phyloP scores from a whole-genome alignment of 2,113 vertebrate genomes.

The Spea multiplicata region DNA sequence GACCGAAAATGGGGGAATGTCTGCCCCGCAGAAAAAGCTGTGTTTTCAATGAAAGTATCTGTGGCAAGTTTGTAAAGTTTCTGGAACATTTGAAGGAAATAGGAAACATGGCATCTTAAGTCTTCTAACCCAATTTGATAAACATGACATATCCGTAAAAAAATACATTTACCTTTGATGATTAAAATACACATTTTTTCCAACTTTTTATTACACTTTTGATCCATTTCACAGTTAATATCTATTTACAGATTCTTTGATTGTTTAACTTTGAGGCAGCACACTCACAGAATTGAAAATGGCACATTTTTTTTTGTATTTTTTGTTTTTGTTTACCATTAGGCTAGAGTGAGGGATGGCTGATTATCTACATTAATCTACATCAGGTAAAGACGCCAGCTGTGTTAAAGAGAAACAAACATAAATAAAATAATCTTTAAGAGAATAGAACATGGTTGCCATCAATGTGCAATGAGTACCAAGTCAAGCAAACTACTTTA shows the following conservation, averaged over 20 bases:
- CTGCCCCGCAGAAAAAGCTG: too few species aligned
- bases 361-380: conserved; percentile 42
- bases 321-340: conserved; percentile 59
- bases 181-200: conserved; percentile 52
- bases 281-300: conserved; percentile 70
- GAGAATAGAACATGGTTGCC: conserved; percentile 9
- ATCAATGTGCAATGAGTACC: conserved; percentile 21
- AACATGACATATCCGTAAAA: conserved; percentile 4
- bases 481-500: conserved; percentile 32
- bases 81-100: conserved; percentile 1
- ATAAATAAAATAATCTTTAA: conserved; percentile 5
- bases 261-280: conserved; percentile 67
- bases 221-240: conserved; percentile 69
- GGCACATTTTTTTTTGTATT: conserved; percentile 63
- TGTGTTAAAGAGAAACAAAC: conserved; percentile 13
- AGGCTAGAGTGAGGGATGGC: conserved; percentile 68
- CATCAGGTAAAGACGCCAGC: conserved; percentile 41
- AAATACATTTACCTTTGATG: conserved; percentile 45
- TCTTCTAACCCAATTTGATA: conserved; percentile 3
- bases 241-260: conserved; percentile 79
- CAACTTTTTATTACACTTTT: conserved; percentile 64
- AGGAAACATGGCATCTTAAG: neutral
- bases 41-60: too few species aligned
- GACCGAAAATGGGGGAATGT: too few species aligned
- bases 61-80: too few species aligned